Base-by-base conservation (phyloP, 2,113 vertebrate species). In the Coptodon rendalli region DNA sequence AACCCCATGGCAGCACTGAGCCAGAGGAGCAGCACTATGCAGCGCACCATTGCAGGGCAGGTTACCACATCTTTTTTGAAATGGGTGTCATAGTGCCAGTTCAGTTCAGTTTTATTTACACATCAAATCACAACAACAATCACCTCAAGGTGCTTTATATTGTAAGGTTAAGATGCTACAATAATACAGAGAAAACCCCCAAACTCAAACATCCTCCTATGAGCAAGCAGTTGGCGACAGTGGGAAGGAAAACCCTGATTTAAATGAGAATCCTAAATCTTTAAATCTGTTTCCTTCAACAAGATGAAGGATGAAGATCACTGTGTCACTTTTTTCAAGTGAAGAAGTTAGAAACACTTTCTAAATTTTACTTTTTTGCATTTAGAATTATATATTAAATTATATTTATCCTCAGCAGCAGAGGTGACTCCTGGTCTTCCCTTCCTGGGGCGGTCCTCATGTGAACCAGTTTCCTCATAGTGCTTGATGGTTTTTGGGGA, bases 181-280 rank as follows among this genome's bases (percentile, higher is more conserved):
- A 34, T 34, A 63, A 11, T 63, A 0, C 1, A 63, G 2, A 63
- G 59, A 63, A 63, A 0, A 11, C 2, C 16, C 0, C 59, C 9
- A 36, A 34, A 63, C 9, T 34, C 59, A 63, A 63, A 61, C 57
- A 63, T 63, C 59, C 29, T 19, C 29, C 59, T 0, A 0, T 19
- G 29, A 63, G 29, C 29, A 11, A 34, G 59, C 59, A 34, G 9
- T 40, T 40, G 38, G 38, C 5, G 10, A 40, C 38, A 11, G 10
- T 40, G 38, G 38, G 38, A 40, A 40, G 59, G 9, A 61, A 61
- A 0, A 11, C 0, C 29, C 5, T 1, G 13, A 59, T 17, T 34
- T 61, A 31, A 0, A 61, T 0, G 2, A 63, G 1, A 63, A 11
- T 63, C 16, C 29, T 61, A 4, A 17, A 61, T 31, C 27, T 31